Evolutionary conservation across 2,113 vertebrate species (phyloP).

Genomic region (Siphamia tubifer): DNA sequence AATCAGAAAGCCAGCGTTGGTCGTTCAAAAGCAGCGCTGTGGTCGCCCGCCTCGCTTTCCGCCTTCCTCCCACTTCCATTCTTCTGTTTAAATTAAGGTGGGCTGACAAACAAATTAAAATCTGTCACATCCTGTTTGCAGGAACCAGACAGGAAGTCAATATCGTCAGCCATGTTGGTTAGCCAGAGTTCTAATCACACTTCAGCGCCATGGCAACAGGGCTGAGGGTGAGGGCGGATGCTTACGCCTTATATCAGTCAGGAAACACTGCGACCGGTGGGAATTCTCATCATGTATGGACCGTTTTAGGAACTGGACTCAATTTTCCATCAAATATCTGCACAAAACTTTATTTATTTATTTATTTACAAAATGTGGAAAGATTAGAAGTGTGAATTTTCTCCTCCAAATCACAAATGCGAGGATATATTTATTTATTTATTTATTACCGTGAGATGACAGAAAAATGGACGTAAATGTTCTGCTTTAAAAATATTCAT

Average conservation of each 20-base stretch:
- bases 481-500: too few relatives aligned
- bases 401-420: too few relatives aligned
- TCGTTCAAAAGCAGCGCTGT: conserved; percentile 6
- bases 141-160: conserved; percentile 80
- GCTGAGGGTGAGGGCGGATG: conserved; percentile 28
- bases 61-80: conserved; percentile 63
- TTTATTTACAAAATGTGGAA: too few relatives aligned
- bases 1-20: conserved; percentile 14
- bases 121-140: conserved; percentile 83
- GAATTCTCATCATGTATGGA: too few relatives aligned
- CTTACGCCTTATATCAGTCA: background rate
- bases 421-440: too few relatives aligned
- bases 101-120: conserved; percentile 85
- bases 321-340: too few relatives aligned
- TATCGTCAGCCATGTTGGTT: conserved; percentile 78
- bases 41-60: conserved; percentile 22
- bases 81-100: conserved; percentile 82
- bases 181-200: conserved; percentile 81
- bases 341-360: too few relatives aligned
- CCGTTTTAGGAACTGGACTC: too few relatives aligned
- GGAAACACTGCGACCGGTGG: too few relatives aligned
- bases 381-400: too few relatives aligned
- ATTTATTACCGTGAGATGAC: too few relatives aligned
- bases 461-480: too few relatives aligned
- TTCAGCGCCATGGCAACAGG: conserved; percentile 62